A percentile compares a stretch with the other conserved stretches of the same genome.
Evolutionary conservation across 2,113 vertebrate species (phyloP).

Genomic region (Zingel zingel): DNA sequence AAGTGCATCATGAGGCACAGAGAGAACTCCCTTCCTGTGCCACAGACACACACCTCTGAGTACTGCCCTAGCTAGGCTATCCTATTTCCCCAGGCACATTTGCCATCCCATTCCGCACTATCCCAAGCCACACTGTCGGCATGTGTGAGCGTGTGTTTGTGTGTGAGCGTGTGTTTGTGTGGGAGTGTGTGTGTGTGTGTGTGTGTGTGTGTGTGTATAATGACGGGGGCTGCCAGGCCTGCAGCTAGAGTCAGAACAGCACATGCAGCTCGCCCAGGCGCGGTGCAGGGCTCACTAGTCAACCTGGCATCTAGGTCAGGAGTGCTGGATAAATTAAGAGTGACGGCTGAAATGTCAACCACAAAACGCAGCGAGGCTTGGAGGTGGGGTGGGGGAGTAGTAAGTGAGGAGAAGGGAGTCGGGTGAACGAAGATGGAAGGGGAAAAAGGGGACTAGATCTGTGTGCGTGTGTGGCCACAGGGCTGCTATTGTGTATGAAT

Average conservation of each 20-base stretch:
- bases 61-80: slow-evolving; percentile 49
- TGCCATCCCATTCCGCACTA: slow-evolving; percentile 53
- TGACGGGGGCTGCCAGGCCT: slow-evolving; percentile 57
- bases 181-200: too few species aligned
- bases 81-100: slow-evolving; percentile 68
- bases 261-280: slow-evolving; percentile 49
- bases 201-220: background rate
- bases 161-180: too few species aligned
- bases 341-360: slow-evolving; percentile 83
- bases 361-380: slow-evolving; percentile 56
- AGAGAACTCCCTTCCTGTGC: slow-evolving; percentile 48
- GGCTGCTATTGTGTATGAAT: slow-evolving; percentile 78
- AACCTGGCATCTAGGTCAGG: slow-evolving; percentile 82
- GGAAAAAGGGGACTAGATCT: slow-evolving; percentile 52
- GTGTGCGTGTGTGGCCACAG: slow-evolving; percentile 61
- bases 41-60: slow-evolving; percentile 11
- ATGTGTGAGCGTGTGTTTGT: slow-evolving; percentile 17
- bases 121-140: slow-evolving; percentile 29
- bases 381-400: slow-evolving; percentile 43
- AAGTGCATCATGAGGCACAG: slow-evolving; percentile 64
- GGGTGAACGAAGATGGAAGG: slow-evolving; percentile 41
- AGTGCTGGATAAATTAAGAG: slow-evolving; percentile 78
- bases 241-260: slow-evolving; percentile 52
- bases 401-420: slow-evolving; percentile 4
- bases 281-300: slow-evolving; percentile 71